These are phyloP conservation scores for Psilanteris sp. DNA, from an alignment of 1,140 invertebrate genomes.

Conservation along the genomic window DNA sequence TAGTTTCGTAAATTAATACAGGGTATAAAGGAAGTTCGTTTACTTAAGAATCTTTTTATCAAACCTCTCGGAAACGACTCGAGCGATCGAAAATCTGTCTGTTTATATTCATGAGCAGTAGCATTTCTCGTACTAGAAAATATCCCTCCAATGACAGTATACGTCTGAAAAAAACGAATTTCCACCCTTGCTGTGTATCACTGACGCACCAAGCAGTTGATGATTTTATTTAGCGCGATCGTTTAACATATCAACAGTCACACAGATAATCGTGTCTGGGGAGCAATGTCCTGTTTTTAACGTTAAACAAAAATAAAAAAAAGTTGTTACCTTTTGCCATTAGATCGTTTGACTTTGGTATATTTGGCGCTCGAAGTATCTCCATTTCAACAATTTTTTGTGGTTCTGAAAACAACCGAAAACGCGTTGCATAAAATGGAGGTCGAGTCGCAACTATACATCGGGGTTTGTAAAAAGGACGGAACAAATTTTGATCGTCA, in stretches of 20 bases:
- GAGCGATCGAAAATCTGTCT: not conserved
- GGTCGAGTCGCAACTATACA: conserved; percentile 3
- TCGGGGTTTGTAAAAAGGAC: too few species aligned
- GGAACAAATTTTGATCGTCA: too few species aligned
- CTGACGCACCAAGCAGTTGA: too few species aligned
- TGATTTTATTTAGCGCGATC: too few species aligned
- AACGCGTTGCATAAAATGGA: conserved; percentile 16
- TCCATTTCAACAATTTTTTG: conserved; percentile 16
- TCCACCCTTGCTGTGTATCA: too few species aligned
- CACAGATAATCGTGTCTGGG: not conserved
- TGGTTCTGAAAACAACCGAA: not conserved
- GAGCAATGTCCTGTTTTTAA: conserved; percentile 9
- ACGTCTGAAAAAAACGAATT: too few species aligned
- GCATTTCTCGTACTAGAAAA: too few species aligned
- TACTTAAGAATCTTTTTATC: too few species aligned
- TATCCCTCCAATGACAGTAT: too few species aligned
- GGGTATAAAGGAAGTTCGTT: conserved; percentile 1
- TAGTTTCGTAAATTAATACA: not conserved
- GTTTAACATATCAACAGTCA: too few species aligned
- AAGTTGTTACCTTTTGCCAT: conserved; percentile 14
- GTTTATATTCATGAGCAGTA: too few species aligned
- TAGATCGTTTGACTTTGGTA: conserved; percentile 8
- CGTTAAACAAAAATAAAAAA: too few species aligned
- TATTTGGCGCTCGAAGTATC: conserved; percentile 6
- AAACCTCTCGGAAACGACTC: not conserved